phyloP scores from a whole-genome alignment of 2,888 invertebrate genomes.

The Zaprionus lineosus region DNA sequence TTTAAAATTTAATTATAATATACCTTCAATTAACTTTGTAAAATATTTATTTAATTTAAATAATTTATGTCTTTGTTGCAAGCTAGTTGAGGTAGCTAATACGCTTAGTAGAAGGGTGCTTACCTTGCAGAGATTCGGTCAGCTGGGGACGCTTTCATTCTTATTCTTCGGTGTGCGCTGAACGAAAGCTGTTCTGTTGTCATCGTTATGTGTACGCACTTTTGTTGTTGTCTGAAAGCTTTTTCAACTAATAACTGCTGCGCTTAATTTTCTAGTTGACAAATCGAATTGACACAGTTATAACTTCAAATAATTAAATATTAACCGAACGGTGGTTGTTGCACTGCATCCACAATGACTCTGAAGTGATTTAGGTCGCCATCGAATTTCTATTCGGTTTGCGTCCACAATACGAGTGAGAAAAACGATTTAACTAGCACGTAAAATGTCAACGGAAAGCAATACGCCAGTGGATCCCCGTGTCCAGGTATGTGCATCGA shows the following conservation, averaged over 20 bases:
- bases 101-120: neutral
- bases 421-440: conserved; percentile 14
- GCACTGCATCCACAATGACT: conserved; percentile 31
- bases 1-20: neutral
- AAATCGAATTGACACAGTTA: conserved; percentile 45
- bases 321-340: neutral
- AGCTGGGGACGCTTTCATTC: conserved; percentile 45
- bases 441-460: conserved; percentile 83
- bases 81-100: neutral
- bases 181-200: conserved; percentile 55
- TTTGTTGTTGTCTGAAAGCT: conserved; percentile 47
- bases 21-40: too few relatives aligned
- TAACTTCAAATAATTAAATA: conserved; percentile 7
- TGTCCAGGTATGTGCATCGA: conserved; percentile 89
- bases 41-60: too few relatives aligned
- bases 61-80: neutral
- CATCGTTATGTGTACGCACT: conserved; percentile 56
- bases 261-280: conserved; percentile 39
- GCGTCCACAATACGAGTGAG: conserved; percentile 6
- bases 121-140: conserved; percentile 25
- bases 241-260: conserved; percentile 43
- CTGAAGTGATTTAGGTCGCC: conserved; percentile 12
- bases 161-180: conserved; percentile 34
- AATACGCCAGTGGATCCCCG: conserved; percentile 90
- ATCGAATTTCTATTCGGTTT: conserved; percentile 15